A percentile compares a stretch with the other conserved stretches of the same genome.
Conservation (phyloP, 2,113 vertebrate species). For the Manacus vitellinus region DNA sequence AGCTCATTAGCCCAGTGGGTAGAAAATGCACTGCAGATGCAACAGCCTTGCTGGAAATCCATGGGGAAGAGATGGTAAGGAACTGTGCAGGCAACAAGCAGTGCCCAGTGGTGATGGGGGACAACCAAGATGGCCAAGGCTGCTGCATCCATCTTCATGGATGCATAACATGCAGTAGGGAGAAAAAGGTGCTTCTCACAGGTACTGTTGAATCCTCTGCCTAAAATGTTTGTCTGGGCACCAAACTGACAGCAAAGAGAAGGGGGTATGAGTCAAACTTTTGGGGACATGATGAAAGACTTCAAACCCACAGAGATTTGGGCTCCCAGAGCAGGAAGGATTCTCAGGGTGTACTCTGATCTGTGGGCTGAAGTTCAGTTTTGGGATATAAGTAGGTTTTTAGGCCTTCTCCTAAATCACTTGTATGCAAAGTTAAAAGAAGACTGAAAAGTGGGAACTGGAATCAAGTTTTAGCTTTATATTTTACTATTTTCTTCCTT, state of each 20-base stretch:
- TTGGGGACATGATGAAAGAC: background rate
- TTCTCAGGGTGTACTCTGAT: background rate
- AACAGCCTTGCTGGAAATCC: background rate
- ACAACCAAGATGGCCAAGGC: fast-evolving
- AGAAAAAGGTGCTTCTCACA: background rate
- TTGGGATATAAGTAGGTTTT: background rate
- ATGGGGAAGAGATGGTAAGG: background rate
- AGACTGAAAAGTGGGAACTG: background rate
- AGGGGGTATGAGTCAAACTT: fast-evolving
- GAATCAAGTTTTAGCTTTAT: background rate
- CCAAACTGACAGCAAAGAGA: background rate
- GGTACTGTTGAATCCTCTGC: background rate
- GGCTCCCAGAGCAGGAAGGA: background rate
- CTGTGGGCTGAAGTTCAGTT: background rate
- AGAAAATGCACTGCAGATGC: background rate
- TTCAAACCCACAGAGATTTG: background rate
- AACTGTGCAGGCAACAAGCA: background rate
- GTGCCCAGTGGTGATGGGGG: background rate
- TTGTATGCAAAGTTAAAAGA: background rate
- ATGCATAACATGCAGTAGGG: background rate
- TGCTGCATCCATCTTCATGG: background rate
- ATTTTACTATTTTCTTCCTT: background rate
- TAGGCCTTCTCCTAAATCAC: background rate
- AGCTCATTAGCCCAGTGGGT: background rate
- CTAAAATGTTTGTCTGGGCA: background rate